Evolutionary conservation across 2,888 invertebrate species (phyloP), one percentile per base, ranked within the genome.

Genomic region (Pseudeuparius sepicola): DNA sequence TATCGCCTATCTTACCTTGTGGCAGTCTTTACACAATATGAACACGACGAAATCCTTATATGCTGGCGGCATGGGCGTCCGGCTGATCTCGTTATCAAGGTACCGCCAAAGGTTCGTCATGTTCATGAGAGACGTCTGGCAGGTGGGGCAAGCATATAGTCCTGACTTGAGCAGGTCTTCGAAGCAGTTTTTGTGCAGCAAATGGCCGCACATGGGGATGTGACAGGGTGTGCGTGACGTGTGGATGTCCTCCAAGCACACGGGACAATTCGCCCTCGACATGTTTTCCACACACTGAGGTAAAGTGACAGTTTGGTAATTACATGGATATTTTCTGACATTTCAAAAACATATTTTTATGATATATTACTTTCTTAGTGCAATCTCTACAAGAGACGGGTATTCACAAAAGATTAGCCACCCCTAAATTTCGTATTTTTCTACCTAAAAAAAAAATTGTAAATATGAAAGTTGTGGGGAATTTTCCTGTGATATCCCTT

Each of bases 21-120:
- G 89, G 59, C 92, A 92, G 64, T 92, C 92, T 59, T 85, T 86
- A 66, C 92, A 92, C 5, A 89, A 69, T 52, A 90, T 85, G 37
- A 82, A 77, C 12, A 86, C 80, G 51, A 77, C 76, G 55, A 79
- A 79, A 59, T 84, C 76, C 5, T 75, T 76, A 52, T 87, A 88
- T 51, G 85, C 86, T 0, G 74, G 70, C 0, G 90, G 88, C 81
- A 90, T 84, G 4, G 84, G 83, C 16, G 85, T 85, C 37, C 78
- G 71, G 1, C 73, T 74, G 13, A 89, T 79, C 60, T 89, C 88
- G 1, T 75, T 76, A 56, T 92, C 90, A 48, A 89, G 61, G 54
- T 80, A 79, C 46, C 74, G 75, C 87, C 87, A 87, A 24, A 86
- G 59, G 65, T 84, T 68, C 10, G 78, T 68, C 90, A 90, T 90